Evolutionary conservation across 2,888 invertebrate genomes (phyloP).

Genomic region (Drosophila mulleri): DNA sequence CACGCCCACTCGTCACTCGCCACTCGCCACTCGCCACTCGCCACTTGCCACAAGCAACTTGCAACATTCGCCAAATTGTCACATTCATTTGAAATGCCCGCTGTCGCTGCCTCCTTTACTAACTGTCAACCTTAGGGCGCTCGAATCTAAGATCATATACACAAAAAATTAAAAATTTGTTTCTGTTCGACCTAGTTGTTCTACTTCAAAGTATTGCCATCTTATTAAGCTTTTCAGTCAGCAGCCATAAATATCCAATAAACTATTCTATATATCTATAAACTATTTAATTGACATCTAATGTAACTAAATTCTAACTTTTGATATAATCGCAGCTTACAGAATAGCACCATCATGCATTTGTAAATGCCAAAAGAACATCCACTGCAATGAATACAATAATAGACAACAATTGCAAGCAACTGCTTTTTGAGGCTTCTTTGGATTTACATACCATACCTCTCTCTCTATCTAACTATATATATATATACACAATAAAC

Average conservation of each 20-base stretch:
- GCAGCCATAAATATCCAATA: slow-evolving; percentile 29
- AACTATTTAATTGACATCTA: slow-evolving; percentile 36
- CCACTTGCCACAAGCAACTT: slow-evolving; percentile 15
- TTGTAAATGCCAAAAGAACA: slow-evolving; percentile 78
- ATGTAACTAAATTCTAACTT: slow-evolving; percentile 57
- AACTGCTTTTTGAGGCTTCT: slow-evolving; percentile 25
- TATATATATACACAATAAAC: slow-evolving; percentile 21
- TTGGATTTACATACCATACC: slow-evolving; percentile 12
- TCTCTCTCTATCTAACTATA: neutral
- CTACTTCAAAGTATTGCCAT: slow-evolving; percentile 78
- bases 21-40: slow-evolving; percentile 19
- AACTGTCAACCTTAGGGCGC: slow-evolving; percentile 25
- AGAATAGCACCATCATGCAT: slow-evolving; percentile 86
- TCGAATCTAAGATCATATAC: neutral
- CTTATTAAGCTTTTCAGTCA: slow-evolving; percentile 64
- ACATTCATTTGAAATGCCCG: slow-evolving; percentile 27
- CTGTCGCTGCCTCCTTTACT: slow-evolving; percentile 23
- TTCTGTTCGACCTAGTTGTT: slow-evolving; percentile 10
- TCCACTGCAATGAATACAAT: slow-evolving; percentile 15
- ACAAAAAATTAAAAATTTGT: neutral
- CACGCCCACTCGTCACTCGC: slow-evolving; percentile 20
- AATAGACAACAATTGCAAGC: slow-evolving; percentile 14
- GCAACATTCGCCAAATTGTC: slow-evolving; percentile 29
- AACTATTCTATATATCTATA: slow-evolving; percentile 9
- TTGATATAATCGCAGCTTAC: slow-evolving; percentile 83